Percentiles rank a stretch among this genome's conserved stretches.
phyloP scores from a whole-genome alignment of 2,113 vertebrate species.

The Merops nubicus region DNA sequence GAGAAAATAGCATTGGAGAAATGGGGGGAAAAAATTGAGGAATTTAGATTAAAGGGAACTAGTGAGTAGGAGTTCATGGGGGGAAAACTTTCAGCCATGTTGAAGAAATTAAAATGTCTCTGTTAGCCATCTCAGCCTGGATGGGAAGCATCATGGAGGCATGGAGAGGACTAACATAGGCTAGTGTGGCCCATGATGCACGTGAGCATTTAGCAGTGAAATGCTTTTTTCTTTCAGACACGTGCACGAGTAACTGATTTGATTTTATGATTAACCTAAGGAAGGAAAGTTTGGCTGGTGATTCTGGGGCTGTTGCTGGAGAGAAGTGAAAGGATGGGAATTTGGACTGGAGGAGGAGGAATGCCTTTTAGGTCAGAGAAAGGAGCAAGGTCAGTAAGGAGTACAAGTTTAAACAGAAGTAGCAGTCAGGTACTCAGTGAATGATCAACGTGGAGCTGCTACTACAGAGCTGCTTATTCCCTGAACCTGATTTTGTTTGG shows the following conservation, averaged over 20 bases:
- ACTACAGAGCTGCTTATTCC: neutral
- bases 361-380: neutral
- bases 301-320: neutral
- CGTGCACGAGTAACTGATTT: neutral
- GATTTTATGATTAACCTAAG: neutral
- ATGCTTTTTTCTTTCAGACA: neutral
- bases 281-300: neutral
- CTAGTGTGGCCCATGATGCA: neutral
- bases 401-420: neutral
- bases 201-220: neutral
- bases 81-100: neutral
- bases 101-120: neutral
- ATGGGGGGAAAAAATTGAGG: accelerated
- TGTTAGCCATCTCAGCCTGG: neutral
- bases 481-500: conserved; percentile 11
- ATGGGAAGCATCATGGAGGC: neutral
- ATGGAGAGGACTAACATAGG: neutral
- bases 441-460: neutral
- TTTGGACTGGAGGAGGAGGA: accelerated
- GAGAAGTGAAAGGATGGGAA: neutral
- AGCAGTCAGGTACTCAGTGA: accelerated
- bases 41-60: neutral
- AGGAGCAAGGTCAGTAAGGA: neutral
- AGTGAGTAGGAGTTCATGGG: neutral
- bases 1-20: neutral